Evolutionary conservation across 2,888 invertebrate species (phyloP).

Genomic region (Oscheius sp.): DNA sequence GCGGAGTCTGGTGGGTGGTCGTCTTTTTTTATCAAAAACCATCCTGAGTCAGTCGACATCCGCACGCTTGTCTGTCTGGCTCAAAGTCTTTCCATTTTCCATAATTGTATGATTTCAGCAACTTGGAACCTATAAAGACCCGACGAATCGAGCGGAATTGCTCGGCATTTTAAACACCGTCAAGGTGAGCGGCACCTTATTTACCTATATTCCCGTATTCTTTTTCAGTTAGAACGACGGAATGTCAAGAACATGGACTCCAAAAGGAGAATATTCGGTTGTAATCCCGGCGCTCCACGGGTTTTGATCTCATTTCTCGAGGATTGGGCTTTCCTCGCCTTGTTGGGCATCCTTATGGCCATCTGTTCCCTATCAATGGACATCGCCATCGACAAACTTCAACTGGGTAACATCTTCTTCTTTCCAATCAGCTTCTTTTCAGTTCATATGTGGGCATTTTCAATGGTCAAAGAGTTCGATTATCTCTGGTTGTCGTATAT

Average conservation of each 20-base stretch:
- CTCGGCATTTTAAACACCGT: conserved; percentile 1
- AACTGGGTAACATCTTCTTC: conserved; percentile 13
- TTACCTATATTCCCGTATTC: background rate
- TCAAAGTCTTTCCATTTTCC: too few species aligned
- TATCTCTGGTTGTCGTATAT: conserved; percentile 38
- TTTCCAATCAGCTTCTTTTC: conserved; percentile 12
- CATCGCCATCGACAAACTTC: conserved; percentile 61
- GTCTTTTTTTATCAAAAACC: background rate
- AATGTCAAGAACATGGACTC: background rate
- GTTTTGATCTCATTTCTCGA: conserved; percentile 52
- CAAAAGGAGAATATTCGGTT: background rate
- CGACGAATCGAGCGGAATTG: conserved; percentile 9
- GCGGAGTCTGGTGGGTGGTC: conserved; percentile 32
- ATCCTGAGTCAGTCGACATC: background rate
- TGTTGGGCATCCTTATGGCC: conserved; percentile 76
- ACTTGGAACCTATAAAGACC: conserved; percentile 34
- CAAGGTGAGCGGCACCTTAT: background rate
- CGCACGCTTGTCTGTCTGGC: background rate
- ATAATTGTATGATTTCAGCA: conserved; percentile 34
- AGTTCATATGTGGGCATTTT: conserved; percentile 51
- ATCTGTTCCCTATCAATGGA: conserved; percentile 68
- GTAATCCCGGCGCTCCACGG: conserved; percentile 1
- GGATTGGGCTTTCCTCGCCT: conserved; percentile 75
- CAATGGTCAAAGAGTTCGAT: conserved; percentile 27
- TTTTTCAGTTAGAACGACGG: background rate